Percentiles rank a stretch among this genome's conserved stretches.
phyloP scores from a whole-genome alignment of 1,140 invertebrate species.

The Aphaenogaster rudis region DNA sequence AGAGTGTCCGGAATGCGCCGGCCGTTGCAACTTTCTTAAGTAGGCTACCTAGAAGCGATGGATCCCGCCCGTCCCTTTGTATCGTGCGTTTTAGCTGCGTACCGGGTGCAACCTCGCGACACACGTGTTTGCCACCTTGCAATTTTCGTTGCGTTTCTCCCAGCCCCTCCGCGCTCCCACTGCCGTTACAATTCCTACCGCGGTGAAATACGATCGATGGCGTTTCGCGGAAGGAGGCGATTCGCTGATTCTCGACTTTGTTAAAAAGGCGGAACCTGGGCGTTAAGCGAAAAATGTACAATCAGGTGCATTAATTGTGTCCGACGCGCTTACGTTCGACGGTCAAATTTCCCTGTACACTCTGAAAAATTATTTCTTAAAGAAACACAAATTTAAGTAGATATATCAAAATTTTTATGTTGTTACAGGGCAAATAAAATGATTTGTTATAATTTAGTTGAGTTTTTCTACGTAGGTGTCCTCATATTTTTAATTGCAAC shows the following conservation, averaged over 20 bases:
- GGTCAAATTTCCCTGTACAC: conserved; percentile 16
- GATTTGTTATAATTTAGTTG: no score
- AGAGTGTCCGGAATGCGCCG: conserved; percentile 82
- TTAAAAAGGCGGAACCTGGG: not conserved
- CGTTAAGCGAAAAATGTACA: conserved; percentile 5
- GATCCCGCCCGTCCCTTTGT: conserved; percentile 31
- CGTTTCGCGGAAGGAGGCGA: conserved; percentile 12
- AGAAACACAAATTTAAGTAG: no score
- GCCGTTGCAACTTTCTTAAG: conserved; percentile 79
- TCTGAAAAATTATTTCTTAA: no score
- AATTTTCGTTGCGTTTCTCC: not conserved
- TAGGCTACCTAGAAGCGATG: conserved; percentile 62
- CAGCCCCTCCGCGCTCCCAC: not conserved
- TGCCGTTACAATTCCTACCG: not conserved
- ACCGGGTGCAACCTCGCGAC: conserved; percentile 20
- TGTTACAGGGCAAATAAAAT: no score
- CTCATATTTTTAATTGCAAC: no score
- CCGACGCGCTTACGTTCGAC: not conserved
- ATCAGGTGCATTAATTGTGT: not conserved
- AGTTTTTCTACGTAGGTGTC: no score
- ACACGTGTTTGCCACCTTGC: conserved; percentile 44
- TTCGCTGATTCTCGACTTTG: conserved; percentile 25
- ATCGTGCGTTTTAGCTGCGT: conserved; percentile 8
- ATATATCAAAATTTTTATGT: no score
- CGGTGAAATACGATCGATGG: conserved; percentile 47